Evolutionary conservation across 2,113 vertebrate species (phyloP), one percentile per base, ranked within the genome.

Genomic region (Corydoras maculifer): DNA sequence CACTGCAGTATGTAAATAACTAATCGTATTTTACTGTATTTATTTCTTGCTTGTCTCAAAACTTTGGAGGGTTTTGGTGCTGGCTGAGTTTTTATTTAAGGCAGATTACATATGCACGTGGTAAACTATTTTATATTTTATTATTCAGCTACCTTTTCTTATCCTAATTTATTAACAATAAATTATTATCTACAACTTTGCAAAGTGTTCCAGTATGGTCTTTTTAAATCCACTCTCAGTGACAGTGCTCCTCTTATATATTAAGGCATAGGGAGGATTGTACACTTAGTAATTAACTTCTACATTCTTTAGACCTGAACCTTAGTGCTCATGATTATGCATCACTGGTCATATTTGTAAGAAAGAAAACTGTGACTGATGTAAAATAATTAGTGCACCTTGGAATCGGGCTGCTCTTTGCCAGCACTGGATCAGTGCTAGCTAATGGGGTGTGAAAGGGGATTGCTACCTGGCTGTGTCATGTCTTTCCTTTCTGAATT

Each of bases 361-460:
- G 8, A 58, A 70, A 61, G 62, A 75, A 68, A 67, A 62, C 60
- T 74, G 73, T 76, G 75, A 82, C 78, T 74, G 78, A 79, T 79
- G 77, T 78, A 70, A 76, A 78, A 79, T 78, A 76, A 82, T 79
- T 79, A 76, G 68, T 69, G 73, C 67, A 54, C 66, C 60, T 62
- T 69, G 68, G 57, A 53, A 62, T 68, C 64, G 59, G 72, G 58
- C 66, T 73, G 29, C 58, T 50, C 29, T 61, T 35, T 73, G 69
- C 72, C 53, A 53, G 63, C 13, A 43, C 54, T 10, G 59, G 72
- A 80, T 75, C 77, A 79, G 72, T 62, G 64, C 58, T 69, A 53
- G 57, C 62, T 81, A 79, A 82, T 82, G 75, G 73, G 70, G 67
- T 80, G 77, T 79, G 75, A 80, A 75, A 80, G 77, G 68, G 67